Evolutionary conservation across 1,140 invertebrate genomes (phyloP), one percentile per base, ranked within the genome.

Genomic region (Euura lappo): DNA sequence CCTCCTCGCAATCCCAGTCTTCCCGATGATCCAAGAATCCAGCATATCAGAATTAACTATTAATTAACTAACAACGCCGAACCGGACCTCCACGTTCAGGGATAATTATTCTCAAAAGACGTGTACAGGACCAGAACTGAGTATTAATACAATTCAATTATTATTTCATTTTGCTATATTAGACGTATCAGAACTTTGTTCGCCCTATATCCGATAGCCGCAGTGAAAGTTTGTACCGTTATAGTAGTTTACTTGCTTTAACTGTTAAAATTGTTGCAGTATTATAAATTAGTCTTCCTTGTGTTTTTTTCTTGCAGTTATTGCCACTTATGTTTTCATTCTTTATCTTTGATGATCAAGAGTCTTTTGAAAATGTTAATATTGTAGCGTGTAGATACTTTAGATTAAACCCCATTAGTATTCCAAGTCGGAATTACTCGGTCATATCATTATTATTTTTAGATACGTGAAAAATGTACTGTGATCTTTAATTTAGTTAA

Each of bases 11-110:
- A 28, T 28, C 51, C 68, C 43, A 10, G 44, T 28, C 13, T 13
- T 13, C 42, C 66, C 66, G 8, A 68, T 44, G 42, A 8, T 72
- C 47, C 66, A 44, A 60, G 13, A 66, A 71, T 44, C 51, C 60
- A 45, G 60, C 44, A 13, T 64, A 44, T 28, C 45, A 51, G 47
- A 44, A 60, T 60, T n/a, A 60, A 51, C 47, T 51, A 51, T 11
- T 11, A 11, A 11, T 60, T 60, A 60, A 60, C 51, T 60, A 60
- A 60, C 51, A 60, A 60, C 51, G 13, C 10, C 10, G 3, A 60
- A 60, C 13, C 51, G 13, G 51, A 28, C 28, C 28, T 28, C 28
- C 51, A 11, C 51, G 51, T 5, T 6, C 28, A 28, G 28, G 28
- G 28, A 28, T 28, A 28, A 28, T 28, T 28, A 60, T n/a, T 60